Base-by-base conservation (phyloP, 2,113 vertebrate species). In the Microtus richardsoni region DNA sequence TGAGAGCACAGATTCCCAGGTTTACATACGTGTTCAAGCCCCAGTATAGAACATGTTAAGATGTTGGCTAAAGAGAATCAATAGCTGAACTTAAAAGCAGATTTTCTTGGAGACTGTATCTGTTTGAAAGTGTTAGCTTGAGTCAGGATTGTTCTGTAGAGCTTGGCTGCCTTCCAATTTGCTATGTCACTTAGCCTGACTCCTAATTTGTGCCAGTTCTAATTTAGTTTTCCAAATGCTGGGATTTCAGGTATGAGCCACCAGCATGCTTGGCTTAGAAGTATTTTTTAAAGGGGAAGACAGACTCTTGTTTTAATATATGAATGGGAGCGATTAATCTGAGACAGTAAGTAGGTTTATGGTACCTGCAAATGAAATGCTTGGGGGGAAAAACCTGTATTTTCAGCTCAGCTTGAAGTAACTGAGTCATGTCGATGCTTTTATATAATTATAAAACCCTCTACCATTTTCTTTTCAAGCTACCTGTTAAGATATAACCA, bases 331-430 rank as follows among this genome's bases (percentile, higher is more conserved):
- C 10, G 28, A 77, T 91, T 71, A 22, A 22, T 70, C 14, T 22
- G 71, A n/a, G 17, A 44, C 0, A 66, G 1, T 70, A 36, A 47
- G 2, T 74, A 49, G 44, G 22, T 58, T 52, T 88, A 49, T 62
- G 49, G 49, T 41, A 19, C 33, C 28, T 71, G 41, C 24, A 64
- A 2, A 60, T 73, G 33, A 68, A 14, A 64, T 49, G 14, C n/a
- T 49, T 21, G 14, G 49, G 49, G 13, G 14, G 2, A 86, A 3
- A 47, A 84, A 85, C 39, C 7, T 39, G 19, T 74, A 28, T 52
- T 95, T 94, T 90, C 80, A 60, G 44, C 58, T 90, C 49, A 75
- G 36, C 70, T 87, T 80, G 86, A 60, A 52, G 68, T 47, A 75
- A 82, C 33, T 70, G 62, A 80, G 10, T 41, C 68, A 74, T 60